These are phyloP conservation scores for Nilaparvata lugens DNA, from an alignment of 1,140 invertebrate species.

Conservation along the genomic window DNA sequence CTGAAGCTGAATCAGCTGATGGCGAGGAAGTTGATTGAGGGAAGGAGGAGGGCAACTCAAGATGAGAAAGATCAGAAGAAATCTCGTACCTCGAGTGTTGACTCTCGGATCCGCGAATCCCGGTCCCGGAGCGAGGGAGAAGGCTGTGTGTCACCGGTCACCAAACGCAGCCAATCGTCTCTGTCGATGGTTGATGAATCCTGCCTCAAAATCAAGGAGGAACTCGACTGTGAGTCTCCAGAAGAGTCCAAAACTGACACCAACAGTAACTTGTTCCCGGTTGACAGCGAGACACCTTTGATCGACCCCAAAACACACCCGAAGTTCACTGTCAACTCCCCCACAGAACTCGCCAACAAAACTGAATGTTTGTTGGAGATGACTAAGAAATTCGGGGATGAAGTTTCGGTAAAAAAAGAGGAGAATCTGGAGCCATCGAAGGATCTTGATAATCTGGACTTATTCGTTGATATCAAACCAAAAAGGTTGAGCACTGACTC, in stretches of 20 bases:
- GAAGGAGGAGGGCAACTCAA: no score
- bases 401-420: background rate
- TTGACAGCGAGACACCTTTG: background rate
- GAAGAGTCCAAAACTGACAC: background rate
- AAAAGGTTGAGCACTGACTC: background rate
- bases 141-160: no score
- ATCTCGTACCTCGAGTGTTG: no score
- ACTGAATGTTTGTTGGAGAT: constrained; percentile 5
- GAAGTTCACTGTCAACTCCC: background rate
- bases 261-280: background rate
- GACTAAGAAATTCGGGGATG: background rate
- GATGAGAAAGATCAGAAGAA: no score
- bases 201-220: no score
- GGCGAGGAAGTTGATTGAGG: no score
- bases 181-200: no score
- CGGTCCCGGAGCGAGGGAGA: no score
- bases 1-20: no score
- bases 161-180: no score
- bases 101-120: no score
- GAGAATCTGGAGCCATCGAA: background rate
- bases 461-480: no score
- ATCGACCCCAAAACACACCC: background rate
- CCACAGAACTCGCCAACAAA: background rate
- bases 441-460: background rate
- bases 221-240: background rate